Conservation (phyloP, 2,888 invertebrate genomes). For the Drosophila fulvimacula region DNA sequence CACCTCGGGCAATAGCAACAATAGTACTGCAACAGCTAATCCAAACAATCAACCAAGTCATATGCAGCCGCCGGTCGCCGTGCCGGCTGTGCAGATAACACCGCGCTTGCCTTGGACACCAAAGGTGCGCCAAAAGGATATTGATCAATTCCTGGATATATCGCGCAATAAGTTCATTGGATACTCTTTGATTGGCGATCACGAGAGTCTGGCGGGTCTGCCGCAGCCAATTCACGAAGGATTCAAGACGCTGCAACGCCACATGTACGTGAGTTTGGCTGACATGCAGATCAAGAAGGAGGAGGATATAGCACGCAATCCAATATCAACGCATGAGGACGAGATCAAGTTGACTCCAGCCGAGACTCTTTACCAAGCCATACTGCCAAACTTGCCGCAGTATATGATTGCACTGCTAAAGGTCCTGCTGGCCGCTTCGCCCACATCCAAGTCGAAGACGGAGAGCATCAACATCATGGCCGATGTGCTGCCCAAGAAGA, state of each 20-base stretch:
- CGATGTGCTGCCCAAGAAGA: constrained; percentile 98
- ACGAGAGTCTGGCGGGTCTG: constrained; percentile 95
- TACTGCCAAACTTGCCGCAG: constrained; percentile 97
- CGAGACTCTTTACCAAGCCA: constrained; percentile 96
- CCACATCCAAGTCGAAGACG: constrained; percentile 99
- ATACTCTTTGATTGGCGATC: constrained; percentile 94
- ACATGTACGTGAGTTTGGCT: constrained; percentile 96
- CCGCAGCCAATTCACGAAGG: constrained; percentile 99
- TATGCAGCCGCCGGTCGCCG: constrained; percentile 61
- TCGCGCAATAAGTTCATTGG: constrained; percentile 98
- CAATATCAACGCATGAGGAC: constrained; percentile 93
- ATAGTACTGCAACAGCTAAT: constrained; percentile 71
- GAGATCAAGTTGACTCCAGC: constrained; percentile 92
- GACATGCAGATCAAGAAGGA: constrained; percentile 96
- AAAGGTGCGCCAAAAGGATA: constrained; percentile 96
- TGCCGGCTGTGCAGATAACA: constrained; percentile 80
- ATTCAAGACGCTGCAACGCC: constrained; percentile 93
- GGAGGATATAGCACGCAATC: constrained; percentile 95
- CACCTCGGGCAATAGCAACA: constrained; percentile 65
- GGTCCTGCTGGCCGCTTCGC: constrained; percentile 98
- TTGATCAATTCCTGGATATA: constrained; percentile 95
- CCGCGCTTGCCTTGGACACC: constrained; percentile 96
- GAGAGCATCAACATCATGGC: constrained; percentile 99
- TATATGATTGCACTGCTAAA: constrained; percentile 99
- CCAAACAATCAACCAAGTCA: constrained; percentile 81